These are phyloP conservation scores for Drosophila tanythrix DNA, from an alignment of 2,888 invertebrate genomes.

Conservation along the genomic window DNA sequence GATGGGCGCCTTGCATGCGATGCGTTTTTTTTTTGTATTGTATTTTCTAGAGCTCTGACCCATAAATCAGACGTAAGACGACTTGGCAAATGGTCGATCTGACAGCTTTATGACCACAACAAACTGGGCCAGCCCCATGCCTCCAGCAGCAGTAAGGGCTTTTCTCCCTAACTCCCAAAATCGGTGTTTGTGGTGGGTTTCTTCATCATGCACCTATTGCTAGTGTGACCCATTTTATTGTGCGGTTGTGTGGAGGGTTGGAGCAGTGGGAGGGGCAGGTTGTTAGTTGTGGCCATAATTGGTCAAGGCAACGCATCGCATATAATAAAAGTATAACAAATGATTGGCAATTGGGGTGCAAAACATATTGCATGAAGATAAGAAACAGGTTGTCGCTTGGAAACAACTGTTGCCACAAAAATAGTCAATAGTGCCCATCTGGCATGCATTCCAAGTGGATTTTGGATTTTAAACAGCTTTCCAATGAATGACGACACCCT, in stretches of 20 bases:
- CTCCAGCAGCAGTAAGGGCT: neutral
- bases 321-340: neutral
- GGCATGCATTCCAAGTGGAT: neutral
- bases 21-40: conserved; percentile 16
- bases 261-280: neutral
- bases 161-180: neutral
- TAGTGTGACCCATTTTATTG: conserved; percentile 1
- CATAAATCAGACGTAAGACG: conserved; percentile 66
- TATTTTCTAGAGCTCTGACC: conserved; percentile 15
- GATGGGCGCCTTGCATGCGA: conserved; percentile 60
- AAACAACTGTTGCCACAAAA: neutral
- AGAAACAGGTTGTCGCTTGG: neutral
- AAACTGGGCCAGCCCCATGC: conserved; percentile 43
- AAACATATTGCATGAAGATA: neutral
- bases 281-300: neutral
- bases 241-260: neutral
- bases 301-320: neutral
- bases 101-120: conserved; percentile 76
- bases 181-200: neutral
- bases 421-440: neutral
- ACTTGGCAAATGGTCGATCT: conserved; percentile 61
- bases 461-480: conserved; percentile 5
- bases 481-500: conserved; percentile 6
- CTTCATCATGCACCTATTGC: neutral
- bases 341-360: neutral